Base-by-base conservation (phyloP, 92 coral and sea anemone species). In the Parazoanthus swiftii region DNA sequence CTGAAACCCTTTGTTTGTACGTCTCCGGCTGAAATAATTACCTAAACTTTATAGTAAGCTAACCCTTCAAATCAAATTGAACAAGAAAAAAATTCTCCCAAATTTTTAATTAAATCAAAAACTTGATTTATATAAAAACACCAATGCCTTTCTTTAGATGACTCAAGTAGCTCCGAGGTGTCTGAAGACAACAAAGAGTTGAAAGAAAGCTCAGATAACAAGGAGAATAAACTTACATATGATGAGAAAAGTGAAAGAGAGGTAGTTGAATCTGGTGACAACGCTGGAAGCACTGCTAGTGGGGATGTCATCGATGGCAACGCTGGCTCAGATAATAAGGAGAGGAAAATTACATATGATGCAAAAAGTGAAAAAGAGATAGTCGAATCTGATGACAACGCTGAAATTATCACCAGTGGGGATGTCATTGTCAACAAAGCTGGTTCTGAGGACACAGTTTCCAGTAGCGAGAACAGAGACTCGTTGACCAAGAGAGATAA, bases 401-500 rank as follows among this genome's bases (percentile, higher is more conserved):
- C 10, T 46, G 65, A n/a, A 11, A 78, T 1, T 11, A 50, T 20
- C 3, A 3, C 59, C 59, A 15, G 3, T 54, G 59, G 59, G 9
- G 20, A 50, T 5, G 82, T 8, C 44, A 14, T 15, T n/a, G 82
- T 23, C n/a, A 18, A 46, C 13, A 36, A 46, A 11, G 82, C 6
- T 16, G 80, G 42, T 38, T 35, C 81, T 21, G 81, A 77, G 35
- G 63, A 46, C 2, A 36, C 26, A 8, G 63, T 5, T 1, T 78
- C 82, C 26, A 21, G 16, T 23, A 39, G 35, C 4, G 82, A 78
- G 6, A 78, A 23, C 26, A 8, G 21, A 42, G 66, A 29, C 56
- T n/a, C 38, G 13, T 6, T 48, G n/a, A 48, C 83, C 42, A 79
- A 79, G 83, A 79, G 83, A 25, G 67, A 54, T 39, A 79, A 54